A percentile compares a stretch with the other conserved stretches of the same genome.
phyloP scores from a whole-genome alignment of 1,140 invertebrate genomes.

The Drosophila takahashii region DNA sequence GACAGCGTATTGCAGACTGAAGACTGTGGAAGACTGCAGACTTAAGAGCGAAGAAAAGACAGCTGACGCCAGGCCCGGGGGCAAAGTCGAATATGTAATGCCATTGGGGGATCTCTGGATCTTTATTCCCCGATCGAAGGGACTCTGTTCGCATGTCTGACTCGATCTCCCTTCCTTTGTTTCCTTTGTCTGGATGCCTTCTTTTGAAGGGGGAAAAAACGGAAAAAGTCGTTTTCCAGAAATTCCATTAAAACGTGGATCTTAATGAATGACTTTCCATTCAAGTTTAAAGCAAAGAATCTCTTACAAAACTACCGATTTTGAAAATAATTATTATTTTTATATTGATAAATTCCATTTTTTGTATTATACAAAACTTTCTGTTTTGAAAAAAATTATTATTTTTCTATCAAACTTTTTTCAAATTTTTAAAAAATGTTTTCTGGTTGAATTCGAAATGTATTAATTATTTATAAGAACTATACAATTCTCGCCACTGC shows the following conservation, averaged over 20 bases:
- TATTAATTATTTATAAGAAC: too few species aligned
- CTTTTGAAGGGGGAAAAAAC: neutral
- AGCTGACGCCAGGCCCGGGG: slow-evolving; percentile 35
- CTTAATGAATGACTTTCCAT: slow-evolving; percentile 5
- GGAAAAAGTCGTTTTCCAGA: neutral
- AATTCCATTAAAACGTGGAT: slow-evolving; percentile 2
- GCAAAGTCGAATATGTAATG: slow-evolving; percentile 40
- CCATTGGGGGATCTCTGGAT: slow-evolving; percentile 12
- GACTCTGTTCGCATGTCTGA: slow-evolving; percentile 11
- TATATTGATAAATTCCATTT: neutral
- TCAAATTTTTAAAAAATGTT: too few species aligned
- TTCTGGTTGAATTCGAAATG: too few species aligned
- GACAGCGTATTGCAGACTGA: slow-evolving; percentile 1
- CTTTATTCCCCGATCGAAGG: neutral
- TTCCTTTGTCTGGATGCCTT: neutral
- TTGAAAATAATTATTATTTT: too few species aligned
- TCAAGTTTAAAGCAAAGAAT: neutral
- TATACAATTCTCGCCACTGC: neutral
- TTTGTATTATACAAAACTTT: too few species aligned
- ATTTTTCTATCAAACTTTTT: too few species aligned
- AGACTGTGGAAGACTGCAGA: neutral
- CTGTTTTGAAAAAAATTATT: too few species aligned
- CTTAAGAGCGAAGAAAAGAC: neutral
- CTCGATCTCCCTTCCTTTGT: neutral
- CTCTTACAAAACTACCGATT: neutral